phyloP scores from a whole-genome alignment of 2,797 vertebrate species.

The Dendrocincla tyrannina region DNA sequence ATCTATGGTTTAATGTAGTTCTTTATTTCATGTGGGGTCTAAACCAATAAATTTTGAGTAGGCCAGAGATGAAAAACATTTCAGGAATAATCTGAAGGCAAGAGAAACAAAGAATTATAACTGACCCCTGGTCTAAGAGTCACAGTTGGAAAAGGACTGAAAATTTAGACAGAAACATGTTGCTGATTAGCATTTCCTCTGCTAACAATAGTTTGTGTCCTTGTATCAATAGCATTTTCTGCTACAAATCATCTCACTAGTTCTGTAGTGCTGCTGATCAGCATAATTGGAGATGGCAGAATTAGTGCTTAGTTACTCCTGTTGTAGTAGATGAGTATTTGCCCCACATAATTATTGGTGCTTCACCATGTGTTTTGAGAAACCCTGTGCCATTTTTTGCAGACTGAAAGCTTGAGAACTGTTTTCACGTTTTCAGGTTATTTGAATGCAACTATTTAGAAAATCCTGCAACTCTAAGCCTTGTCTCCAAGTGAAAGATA shows the following conservation, averaged over 20 bases:
- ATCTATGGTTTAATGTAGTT: neutral
- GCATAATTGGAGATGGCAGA: neutral
- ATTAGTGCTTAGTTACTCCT: neutral
- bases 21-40: neutral
- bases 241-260: neutral
- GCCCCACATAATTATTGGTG: neutral
- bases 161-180: neutral
- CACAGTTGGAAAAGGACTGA: neutral
- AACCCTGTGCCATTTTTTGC: neutral
- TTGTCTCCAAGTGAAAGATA: neutral
- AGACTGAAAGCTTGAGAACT: neutral
- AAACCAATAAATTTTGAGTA: neutral
- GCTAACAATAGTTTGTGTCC: neutral
- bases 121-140: neutral
- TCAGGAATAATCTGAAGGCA: neutral
- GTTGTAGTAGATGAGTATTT: neutral
- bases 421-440: neutral
- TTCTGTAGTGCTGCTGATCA: neutral
- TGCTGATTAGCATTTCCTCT: neutral
- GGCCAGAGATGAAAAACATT: neutral
- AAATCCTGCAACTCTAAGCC: neutral
- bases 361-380: neutral
- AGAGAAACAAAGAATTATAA: neutral
- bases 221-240: neutral
- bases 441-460: neutral